These are phyloP conservation scores for Pseudomyrmex flavicornis DNA, from an alignment of 1,140 invertebrate genomes.

Conservation along the genomic window DNA sequence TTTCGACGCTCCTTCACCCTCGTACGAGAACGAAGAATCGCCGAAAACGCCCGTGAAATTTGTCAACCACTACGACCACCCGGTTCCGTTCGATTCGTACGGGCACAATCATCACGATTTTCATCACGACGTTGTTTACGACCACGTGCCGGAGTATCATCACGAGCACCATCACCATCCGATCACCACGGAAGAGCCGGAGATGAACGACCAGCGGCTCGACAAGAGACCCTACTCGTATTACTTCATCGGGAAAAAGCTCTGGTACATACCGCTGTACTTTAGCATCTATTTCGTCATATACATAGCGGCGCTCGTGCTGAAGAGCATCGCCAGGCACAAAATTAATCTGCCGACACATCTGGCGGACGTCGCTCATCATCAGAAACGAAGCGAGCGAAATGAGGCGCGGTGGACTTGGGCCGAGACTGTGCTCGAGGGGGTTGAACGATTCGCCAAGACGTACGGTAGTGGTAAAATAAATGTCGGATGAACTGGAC, in stretches of 20 bases:
- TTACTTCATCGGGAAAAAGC: constrained; percentile 92
- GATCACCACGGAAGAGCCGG: constrained; percentile 80
- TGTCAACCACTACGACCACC: constrained; percentile 63
- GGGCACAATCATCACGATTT: constrained; percentile 84
- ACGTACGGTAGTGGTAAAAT: constrained; percentile 33
- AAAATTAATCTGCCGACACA: constrained; percentile 87
- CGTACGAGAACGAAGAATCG: constrained; percentile 66
- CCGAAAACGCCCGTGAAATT: constrained; percentile 73
- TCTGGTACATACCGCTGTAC: constrained; percentile 93
- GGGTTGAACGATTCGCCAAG: constrained; percentile 73
- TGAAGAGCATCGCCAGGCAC: constrained; percentile 92
- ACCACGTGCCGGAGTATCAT: constrained; percentile 81
- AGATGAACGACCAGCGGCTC: constrained; percentile 88
- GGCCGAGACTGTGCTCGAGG: constrained; percentile 67
- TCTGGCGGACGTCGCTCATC: constrained; percentile 72
- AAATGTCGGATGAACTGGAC: background rate
- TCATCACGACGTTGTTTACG: constrained; percentile 81
- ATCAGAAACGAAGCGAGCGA: constrained; percentile 56
- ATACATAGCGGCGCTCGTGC: constrained; percentile 91
- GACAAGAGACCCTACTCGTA: constrained; percentile 91
- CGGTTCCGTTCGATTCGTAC: constrained; percentile 61
- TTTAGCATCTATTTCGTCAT: constrained; percentile 94
- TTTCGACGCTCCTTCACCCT: constrained; percentile 11
- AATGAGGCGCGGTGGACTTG: constrained; percentile 73
- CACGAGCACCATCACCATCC: constrained; percentile 80